Conservation (phyloP, 2,888 invertebrate species). For the Heterodera filipjevi region DNA sequence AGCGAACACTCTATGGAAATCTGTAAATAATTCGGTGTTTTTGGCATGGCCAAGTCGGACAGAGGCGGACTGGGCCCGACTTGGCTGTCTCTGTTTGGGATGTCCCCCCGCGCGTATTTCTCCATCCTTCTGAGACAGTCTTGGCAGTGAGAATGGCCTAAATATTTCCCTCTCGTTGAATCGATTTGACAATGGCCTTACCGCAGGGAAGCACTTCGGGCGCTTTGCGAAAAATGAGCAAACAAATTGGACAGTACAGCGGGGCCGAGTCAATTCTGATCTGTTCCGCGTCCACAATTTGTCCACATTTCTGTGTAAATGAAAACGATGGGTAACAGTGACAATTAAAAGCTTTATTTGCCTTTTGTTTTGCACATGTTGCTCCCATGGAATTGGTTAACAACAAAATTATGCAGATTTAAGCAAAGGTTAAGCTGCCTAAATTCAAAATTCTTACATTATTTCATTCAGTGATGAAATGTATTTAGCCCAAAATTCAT, state of each 20-base stretch:
- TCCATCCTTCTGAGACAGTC: conserved; percentile 33
- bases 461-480: too few species aligned
- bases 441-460: too few species aligned
- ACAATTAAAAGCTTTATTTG: neutral
- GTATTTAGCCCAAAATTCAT: too few species aligned
- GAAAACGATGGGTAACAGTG: neutral
- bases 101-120: neutral
- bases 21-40: neutral
- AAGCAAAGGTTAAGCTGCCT: too few species aligned
- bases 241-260: conserved; percentile 44
- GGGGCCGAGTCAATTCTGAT: conserved; percentile 39
- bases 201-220: conserved; percentile 45
- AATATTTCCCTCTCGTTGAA: neutral
- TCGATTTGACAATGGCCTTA: neutral
- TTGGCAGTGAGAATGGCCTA: conserved; percentile 45
- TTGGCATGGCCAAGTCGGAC: neutral
- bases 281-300: conserved; percentile 37
- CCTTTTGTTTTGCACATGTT: neutral
- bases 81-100: neutral
- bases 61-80: neutral
- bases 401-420: too few species aligned
- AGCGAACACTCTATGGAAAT: conserved; percentile 35
- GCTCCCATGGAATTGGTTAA: neutral
- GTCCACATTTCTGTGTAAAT: conserved; percentile 23
- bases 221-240: conserved; percentile 37